Evolutionary conservation across 2,113 vertebrate genomes (phyloP), one percentile per base, ranked within the genome.

Genomic region (Strigops habroptila): DNA sequence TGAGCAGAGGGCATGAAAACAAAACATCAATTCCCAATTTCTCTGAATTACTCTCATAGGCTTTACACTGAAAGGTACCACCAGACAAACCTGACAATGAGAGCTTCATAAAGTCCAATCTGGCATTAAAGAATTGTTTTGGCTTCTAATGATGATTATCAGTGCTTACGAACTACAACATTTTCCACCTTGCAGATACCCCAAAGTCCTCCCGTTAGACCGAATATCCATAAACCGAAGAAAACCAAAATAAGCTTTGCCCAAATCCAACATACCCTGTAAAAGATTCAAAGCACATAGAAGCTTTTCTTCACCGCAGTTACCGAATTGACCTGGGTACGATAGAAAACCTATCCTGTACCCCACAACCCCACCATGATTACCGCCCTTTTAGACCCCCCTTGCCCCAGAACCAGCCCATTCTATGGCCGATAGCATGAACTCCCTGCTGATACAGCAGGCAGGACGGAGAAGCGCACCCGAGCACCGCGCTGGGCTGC

Each of bases 321-420:
- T 44, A 48, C 5, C 13, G 11, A 57, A 31, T 0, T 19, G 33
- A 30, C 43, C 31, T 0, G 10, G 5, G 7, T 44, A 51, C 0
- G 0, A 39, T 10, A 1, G 4, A 69, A 60, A 68, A 19, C 19
- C 41, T 18, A 8, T 9, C 15, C 23, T 3, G 2, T 5, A n/a
- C 12, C 35, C n/a, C 1, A 1, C 11, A 19, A 35, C 18, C 68
- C 22, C 25, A 1, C 27, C 5, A 4, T 0, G 1, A 6, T 5
- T 7, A 0, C 18, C 4, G 43, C 33, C 14, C 24, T 53, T 27
- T 35, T 6, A 48, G 24, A 3, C 39, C 6, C 9, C 41, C 18
- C 46, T 24, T 18, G 9, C 31, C 12, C 53, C 60, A 49, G 9
- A 37, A 24, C 5, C 2, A 16, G 7, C 51, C 23, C 44, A 9